phyloP scores from a whole-genome alignment of 2,113 vertebrate species.

The Rhinichthys klamathensis region DNA sequence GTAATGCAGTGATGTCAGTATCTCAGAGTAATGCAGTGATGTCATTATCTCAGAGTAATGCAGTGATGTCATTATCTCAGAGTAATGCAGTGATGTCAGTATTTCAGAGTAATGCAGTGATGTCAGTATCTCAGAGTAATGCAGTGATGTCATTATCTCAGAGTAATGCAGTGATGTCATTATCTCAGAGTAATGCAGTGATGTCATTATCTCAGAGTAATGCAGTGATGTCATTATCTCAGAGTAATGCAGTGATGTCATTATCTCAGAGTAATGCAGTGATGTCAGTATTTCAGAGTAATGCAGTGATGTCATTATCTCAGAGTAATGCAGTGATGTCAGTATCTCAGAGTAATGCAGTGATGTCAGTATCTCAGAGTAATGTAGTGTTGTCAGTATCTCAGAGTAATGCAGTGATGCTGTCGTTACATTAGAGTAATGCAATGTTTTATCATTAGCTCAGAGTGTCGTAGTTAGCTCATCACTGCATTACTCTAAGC shows the following conservation, averaged over 20 bases:
- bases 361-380: background rate
- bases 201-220: too few relatives aligned
- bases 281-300: too few relatives aligned
- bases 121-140: background rate
- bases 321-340: background rate
- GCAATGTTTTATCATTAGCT: background rate
- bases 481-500: background rate
- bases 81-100: background rate
- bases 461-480: background rate
- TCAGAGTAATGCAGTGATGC: background rate
- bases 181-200: background rate
- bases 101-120: background rate
- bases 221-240: background rate
- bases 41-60: too few relatives aligned
- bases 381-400: background rate
- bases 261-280: too few relatives aligned
- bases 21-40: too few relatives aligned
- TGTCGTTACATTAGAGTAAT: background rate
- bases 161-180: background rate
- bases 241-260: background rate
- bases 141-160: too few relatives aligned
- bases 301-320: background rate
- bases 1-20: too few relatives aligned
- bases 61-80: background rate
- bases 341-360: background rate